These are phyloP conservation scores for Oasisia sp. DNA, from an alignment of 2,888 invertebrate species.

Conservation along the genomic window DNA sequence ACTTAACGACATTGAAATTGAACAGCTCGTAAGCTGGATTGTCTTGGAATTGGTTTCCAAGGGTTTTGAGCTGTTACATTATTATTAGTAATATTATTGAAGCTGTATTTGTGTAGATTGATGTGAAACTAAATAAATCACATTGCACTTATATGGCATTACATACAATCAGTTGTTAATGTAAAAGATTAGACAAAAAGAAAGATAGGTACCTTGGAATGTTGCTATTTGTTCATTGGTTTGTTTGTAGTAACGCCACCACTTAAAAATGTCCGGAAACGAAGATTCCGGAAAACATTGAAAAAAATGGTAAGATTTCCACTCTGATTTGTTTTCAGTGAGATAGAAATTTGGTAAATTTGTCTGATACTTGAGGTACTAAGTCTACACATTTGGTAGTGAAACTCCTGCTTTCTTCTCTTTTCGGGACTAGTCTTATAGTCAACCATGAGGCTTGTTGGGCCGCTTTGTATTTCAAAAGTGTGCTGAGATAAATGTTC, in stretches of 20 bases:
- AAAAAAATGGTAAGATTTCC: conserved; percentile 81
- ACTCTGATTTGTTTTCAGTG: not conserved
- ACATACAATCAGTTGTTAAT: not conserved
- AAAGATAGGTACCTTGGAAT: not conserved
- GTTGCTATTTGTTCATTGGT: not conserved
- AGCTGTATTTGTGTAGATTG: not conserved
- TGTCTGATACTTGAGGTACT: too few species aligned
- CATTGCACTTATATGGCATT: not conserved
- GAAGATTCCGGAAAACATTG: conserved; percentile 91
- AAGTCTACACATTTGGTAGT: too few species aligned
- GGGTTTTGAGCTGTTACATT: too few species aligned
- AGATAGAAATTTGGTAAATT: not conserved
- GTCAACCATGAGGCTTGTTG: too few species aligned
- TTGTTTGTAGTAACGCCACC: conserved; percentile 81
- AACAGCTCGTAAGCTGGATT: too few species aligned
- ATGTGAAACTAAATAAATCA: not conserved
- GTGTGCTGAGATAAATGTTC: too few species aligned
- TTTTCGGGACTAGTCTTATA: too few species aligned
- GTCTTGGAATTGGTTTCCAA: too few species aligned
- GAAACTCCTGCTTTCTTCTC: too few species aligned
- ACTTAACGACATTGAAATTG: too few species aligned
- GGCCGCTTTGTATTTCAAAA: too few species aligned
- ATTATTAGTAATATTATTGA: too few species aligned
- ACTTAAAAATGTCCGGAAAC: conserved; percentile 90
- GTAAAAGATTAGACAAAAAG: not conserved